A percentile compares a stretch with the other conserved stretches of the same genome.
Conservation (phyloP, 2,113 vertebrate genomes). For the Meles meles region DNA sequence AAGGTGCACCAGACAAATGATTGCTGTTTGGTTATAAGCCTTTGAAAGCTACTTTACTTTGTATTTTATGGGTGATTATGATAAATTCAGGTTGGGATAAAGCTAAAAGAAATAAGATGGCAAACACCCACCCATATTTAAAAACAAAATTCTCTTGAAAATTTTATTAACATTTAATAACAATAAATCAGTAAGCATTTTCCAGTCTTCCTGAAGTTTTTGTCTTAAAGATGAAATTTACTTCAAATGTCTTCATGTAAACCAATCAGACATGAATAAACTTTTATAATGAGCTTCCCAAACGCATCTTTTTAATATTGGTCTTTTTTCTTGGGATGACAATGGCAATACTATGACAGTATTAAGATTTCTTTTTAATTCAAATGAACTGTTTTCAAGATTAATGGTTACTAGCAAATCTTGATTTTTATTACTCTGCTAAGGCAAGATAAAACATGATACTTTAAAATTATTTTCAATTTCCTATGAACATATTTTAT, state of each 20-base stretch:
- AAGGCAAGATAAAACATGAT: slow-evolving; percentile 11
- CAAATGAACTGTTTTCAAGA: slow-evolving; percentile 14
- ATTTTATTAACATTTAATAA: slow-evolving; percentile 28
- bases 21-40: background rate
- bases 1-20: background rate
- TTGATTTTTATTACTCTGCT: slow-evolving; percentile 4
- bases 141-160: slow-evolving; percentile 42
- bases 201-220: background rate
- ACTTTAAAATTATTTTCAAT: slow-evolving; percentile 23
- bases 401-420: slow-evolving; percentile 2
- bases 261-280: background rate
- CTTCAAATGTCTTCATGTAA: slow-evolving; percentile 3
- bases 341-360: background rate
- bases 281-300: slow-evolving; percentile 13
- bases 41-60: slow-evolving; percentile 22
- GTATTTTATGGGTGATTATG: background rate
- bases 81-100: background rate
- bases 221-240: slow-evolving; percentile 26
- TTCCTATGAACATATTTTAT: slow-evolving; percentile 10
- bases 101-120: slow-evolving; percentile 23
- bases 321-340: background rate
- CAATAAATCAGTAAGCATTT: background rate
- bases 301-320: background rate
- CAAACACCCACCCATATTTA: background rate
- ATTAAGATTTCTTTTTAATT: slow-evolving; percentile 19